Base-by-base conservation (phyloP, 2,888 invertebrate genomes). In the Drosophila pseudotalamancana region DNA sequence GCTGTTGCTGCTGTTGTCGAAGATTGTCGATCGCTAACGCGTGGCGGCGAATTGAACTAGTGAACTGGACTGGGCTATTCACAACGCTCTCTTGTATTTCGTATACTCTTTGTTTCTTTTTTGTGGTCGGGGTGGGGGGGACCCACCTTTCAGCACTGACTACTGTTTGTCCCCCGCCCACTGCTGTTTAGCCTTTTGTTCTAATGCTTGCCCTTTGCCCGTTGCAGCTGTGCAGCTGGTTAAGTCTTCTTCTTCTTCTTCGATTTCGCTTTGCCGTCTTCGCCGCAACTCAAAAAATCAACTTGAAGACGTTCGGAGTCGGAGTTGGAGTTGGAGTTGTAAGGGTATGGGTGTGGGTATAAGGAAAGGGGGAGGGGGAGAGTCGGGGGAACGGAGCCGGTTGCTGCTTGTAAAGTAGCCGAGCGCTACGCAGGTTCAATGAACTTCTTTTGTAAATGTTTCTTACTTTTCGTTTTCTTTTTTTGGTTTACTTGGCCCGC, bases 391-490 rank as follows among this genome's bases (percentile, higher is more conserved):
- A n/a, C 32, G 18, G 11, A 62, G 59, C 48, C 35, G 21, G 63
- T 45, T 67, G 59, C 49, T 65, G 39, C 43, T 34, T 74, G 72
- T 75, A 65, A 68, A 82, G 82, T 78, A 82, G 87, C 76, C 79
- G 61, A 54, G 59, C 55, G 60, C 70, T 78, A 68, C 62, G 77
- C 68, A 65, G 74, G 83, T 88, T 88, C 88, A 86, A 48, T 68
- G 87, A 88, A 74, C 87, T 83, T 77, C 68, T 86, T 87, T 88
- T 77, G 74, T 86, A 77, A 83, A 83, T 80, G 87, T 87, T 80
- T 56, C 72, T 68, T 64, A 45, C 39, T 34, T 35, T 49, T 39
- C 56, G 29, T 68, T 50, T 56, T 35, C 34, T 62, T 75, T 37
- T 72, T 62, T 66, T 72, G 75, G 85, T 84, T 80, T 80, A 84